These are phyloP conservation scores for Dendronephthya gigantea DNA, from an alignment of 64 coral and sea anemone genomes.

Conservation along the genomic window DNA sequence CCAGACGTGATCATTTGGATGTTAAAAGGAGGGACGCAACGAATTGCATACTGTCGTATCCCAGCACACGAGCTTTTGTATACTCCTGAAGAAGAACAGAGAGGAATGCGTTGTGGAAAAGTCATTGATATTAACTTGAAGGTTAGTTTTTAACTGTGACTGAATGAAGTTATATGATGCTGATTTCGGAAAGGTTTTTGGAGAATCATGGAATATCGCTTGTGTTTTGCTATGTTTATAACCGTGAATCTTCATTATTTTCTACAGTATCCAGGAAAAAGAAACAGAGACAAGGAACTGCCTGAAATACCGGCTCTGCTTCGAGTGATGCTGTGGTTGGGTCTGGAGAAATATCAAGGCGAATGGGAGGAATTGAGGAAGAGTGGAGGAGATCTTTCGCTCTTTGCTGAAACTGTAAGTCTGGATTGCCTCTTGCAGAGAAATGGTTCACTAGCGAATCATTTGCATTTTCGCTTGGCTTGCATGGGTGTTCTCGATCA, in stretches of 20 bases:
- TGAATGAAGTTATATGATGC: background rate
- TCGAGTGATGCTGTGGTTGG: constrained; percentile 68
- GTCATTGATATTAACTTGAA: background rate
- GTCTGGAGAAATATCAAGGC: constrained; percentile 70
- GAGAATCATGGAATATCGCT: too few relatives aligned
- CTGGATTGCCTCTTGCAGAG: background rate
- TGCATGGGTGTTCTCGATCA: too few relatives aligned
- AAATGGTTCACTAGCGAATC: too few relatives aligned
- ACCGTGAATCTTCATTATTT: background rate
- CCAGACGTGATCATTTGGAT: constrained; percentile 1
- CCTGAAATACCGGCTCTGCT: constrained; percentile 76
- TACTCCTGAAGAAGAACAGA: background rate
- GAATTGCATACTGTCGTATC: constrained; percentile 10
- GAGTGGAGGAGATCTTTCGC: constrained; percentile 73
- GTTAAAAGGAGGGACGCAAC: background rate
- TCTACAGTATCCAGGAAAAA: constrained; percentile 81
- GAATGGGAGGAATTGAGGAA: constrained; percentile 67
- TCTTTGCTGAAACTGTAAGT: constrained; percentile 91
- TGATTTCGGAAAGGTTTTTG: background rate
- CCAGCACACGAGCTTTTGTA: background rate
- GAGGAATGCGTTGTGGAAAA: background rate
- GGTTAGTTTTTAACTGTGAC: background rate
- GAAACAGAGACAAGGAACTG: constrained; percentile 48
- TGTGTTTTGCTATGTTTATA: too few relatives aligned
- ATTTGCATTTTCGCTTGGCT: too few relatives aligned